Conservation (phyloP, 2,797 vertebrate species). For the Nyctalus aviator region DNA sequence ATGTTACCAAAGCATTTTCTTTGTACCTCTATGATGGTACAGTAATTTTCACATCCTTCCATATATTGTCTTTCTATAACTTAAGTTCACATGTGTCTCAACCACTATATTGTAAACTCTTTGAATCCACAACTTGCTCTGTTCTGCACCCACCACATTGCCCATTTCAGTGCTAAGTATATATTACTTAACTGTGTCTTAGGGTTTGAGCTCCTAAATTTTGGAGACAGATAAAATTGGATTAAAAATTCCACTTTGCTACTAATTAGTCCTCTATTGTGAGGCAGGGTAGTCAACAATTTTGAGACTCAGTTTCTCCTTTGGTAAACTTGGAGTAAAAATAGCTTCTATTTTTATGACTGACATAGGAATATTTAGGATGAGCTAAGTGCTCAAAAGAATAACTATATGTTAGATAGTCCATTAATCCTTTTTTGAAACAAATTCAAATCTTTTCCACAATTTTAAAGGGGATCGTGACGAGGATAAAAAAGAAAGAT, state of each 20-base stretch:
- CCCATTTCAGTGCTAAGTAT: neutral
- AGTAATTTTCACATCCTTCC: neutral
- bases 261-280: neutral
- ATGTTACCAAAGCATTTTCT: constrained; percentile 20
- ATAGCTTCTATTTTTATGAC: neutral
- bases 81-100: neutral
- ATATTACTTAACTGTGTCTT: neutral
- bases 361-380: neutral
- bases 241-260: neutral
- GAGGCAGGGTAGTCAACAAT: neutral
- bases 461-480: neutral
- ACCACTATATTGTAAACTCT: neutral
- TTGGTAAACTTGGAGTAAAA: constrained; percentile 11
- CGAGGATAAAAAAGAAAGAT: neutral
- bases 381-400: neutral
- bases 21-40: neutral
- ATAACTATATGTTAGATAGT: neutral
- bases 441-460: neutral
- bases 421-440: constrained; percentile 14
- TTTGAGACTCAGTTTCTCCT: constrained; percentile 36
- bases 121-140: neutral
- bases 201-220: neutral
- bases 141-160: neutral
- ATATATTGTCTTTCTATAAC: neutral
- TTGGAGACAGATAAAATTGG: constrained; percentile 1